These are phyloP conservation scores for Antheraea mylitta DNA, from an alignment of 1,140 invertebrate genomes.

Conservation along the genomic window DNA sequence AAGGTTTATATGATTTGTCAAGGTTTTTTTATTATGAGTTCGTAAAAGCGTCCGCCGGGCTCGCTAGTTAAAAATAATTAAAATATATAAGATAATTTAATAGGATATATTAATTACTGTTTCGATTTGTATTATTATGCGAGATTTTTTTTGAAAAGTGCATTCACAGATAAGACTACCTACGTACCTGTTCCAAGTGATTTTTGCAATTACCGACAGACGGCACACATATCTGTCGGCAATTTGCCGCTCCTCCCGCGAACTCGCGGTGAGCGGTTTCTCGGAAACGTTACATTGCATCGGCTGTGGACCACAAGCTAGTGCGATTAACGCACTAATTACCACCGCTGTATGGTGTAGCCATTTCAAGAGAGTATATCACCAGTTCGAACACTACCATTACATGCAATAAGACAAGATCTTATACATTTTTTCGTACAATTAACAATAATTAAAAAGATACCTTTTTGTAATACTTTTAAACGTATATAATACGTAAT, in stretches of 20 bases:
- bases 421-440: conserved; percentile 7
- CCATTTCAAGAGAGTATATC: conserved; percentile 6
- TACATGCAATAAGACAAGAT: conserved; percentile 17
- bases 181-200: conserved; percentile 40
- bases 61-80: no score
- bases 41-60: no score
- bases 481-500: neutral
- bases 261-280: conserved; percentile 60
- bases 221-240: conserved; percentile 70
- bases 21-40: no score
- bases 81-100: neutral
- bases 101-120: no score
- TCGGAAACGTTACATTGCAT: conserved; percentile 67
- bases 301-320: conserved; percentile 31
- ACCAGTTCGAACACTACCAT: conserved; percentile 12
- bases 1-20: no score
- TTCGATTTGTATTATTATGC: neutral
- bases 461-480: neutral
- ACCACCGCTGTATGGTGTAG: conserved; percentile 24
- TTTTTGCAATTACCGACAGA: conserved; percentile 70
- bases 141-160: neutral
- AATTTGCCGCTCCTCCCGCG: conserved; percentile 65
- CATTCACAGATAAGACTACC: neutral
- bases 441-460: conserved; percentile 13
- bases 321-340: conserved; percentile 70